phyloP scores from a whole-genome alignment of 2,797 vertebrate genomes.

The Centropyge bicolor region DNA sequence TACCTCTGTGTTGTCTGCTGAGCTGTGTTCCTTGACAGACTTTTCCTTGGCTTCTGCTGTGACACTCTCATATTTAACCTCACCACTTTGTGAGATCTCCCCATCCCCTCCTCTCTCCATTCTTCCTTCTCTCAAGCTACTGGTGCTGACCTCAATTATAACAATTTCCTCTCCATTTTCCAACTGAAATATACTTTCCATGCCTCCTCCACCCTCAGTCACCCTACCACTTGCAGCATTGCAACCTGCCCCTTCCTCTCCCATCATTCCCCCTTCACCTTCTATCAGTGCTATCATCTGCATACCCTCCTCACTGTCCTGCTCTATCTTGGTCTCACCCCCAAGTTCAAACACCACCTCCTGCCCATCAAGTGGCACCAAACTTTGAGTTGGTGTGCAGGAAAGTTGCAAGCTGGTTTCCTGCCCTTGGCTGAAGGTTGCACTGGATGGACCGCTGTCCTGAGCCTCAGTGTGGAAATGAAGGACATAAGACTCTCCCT shows the following conservation, averaged over 20 bases:
- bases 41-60: conserved; percentile 63
- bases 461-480: conserved; percentile 85
- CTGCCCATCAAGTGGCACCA: conserved; percentile 83
- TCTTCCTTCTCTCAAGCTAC: conserved; percentile 81
- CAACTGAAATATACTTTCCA: conserved; percentile 86
- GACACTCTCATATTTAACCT: conserved; percentile 68
- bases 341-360: conserved; percentile 86
- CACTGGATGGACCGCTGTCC: conserved; percentile 53
- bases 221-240: conserved; percentile 47
- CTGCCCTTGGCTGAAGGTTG: conserved; percentile 70
- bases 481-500: conserved; percentile 84
- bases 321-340: conserved; percentile 79
- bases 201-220: conserved; percentile 63
- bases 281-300: conserved; percentile 89
- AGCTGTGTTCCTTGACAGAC: conserved; percentile 49
- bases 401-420: conserved; percentile 80
- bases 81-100: conserved; percentile 69
- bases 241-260: conserved; percentile 68
- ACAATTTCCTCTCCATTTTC: conserved; percentile 87
- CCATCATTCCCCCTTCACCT: conserved; percentile 73
- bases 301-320: conserved; percentile 77
- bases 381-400: conserved; percentile 76
- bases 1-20: conserved; percentile 41
- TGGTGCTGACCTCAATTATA: conserved; percentile 89
- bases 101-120: conserved; percentile 68